Conservation (phyloP, 2,113 vertebrate species). For the Siniperca chuatsi region DNA sequence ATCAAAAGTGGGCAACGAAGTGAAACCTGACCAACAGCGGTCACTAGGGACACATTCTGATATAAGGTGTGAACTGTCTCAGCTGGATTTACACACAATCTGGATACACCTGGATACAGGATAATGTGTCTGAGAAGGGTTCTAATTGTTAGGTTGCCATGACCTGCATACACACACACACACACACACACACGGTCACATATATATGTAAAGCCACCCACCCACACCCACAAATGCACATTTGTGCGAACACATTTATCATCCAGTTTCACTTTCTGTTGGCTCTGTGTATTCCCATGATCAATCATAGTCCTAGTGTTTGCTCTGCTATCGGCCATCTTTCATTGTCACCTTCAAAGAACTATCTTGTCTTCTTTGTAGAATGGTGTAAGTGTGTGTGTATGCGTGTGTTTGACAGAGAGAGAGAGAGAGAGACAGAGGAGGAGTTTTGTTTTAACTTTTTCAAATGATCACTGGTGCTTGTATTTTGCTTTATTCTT, state of each 20-base stretch:
- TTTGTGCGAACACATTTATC: constrained; percentile 55
- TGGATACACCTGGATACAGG: constrained; percentile 19
- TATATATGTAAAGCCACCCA: constrained; percentile 38
- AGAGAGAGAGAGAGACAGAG: not conserved
- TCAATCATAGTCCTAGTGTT: constrained; percentile 56
- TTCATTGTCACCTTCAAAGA: constrained; percentile 63
- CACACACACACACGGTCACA: constrained; percentile 7
- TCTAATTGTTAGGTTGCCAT: not conserved
- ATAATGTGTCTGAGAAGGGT: constrained; percentile 14
- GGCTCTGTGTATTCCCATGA: constrained; percentile 42
- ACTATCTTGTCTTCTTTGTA: constrained; percentile 22
- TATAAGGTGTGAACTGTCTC: constrained; percentile 44
- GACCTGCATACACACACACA: not conserved
- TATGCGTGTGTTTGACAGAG: not conserved
- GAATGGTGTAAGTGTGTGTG: constrained; percentile 1
- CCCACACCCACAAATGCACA: constrained; percentile 47
- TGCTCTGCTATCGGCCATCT: constrained; percentile 40
- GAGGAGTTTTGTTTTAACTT: not conserved
- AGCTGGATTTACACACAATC: constrained; percentile 15
- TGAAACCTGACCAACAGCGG: not conserved
- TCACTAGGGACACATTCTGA: constrained; percentile 33
- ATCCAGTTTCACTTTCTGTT: constrained; percentile 59
- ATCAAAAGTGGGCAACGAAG: not conserved
- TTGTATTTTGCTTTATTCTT: not conserved
- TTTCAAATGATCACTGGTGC: not conserved